Evolutionary conservation across 2,113 vertebrate genomes (phyloP).

Genomic region (Oreotrochilus melanogaster): DNA sequence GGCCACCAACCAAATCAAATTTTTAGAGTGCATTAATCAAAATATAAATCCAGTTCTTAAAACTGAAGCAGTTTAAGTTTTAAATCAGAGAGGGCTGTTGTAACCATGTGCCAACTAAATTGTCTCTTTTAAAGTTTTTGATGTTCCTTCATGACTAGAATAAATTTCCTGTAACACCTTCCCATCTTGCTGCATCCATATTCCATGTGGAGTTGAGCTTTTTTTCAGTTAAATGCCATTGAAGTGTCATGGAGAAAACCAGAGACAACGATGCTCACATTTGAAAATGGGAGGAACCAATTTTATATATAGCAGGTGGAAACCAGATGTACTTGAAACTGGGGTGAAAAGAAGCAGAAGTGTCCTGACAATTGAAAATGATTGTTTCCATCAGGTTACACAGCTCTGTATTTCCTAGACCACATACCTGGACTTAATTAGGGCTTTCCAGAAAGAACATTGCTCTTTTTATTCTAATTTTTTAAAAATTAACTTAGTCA

Average conservation of each 20-base stretch:
- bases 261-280: not conserved
- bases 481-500: not conserved
- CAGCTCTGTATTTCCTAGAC: slow-evolving; percentile 60
- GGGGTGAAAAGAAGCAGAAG: slow-evolving; percentile 53
- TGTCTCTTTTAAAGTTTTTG: not conserved
- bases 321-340: slow-evolving; percentile 64
- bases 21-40: not conserved
- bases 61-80: not conserved
- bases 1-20: not conserved
- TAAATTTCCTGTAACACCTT: not conserved
- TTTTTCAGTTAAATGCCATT: slow-evolving; percentile 34
- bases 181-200: not conserved
- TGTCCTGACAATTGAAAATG: slow-evolving; percentile 59
- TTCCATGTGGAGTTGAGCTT: slow-evolving; percentile 6
- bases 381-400: slow-evolving; percentile 64
- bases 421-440: slow-evolving; percentile 57
- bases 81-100: not conserved
- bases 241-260: not conserved
- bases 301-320: slow-evolving; percentile 60
- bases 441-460: slow-evolving; percentile 17
- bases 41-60: not conserved
- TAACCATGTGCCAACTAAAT: not conserved
- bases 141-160: not conserved
- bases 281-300: slow-evolving; percentile 26
- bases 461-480: not conserved